Evolutionary conservation across 2,113 vertebrate genomes (phyloP), one percentile per base, ranked within the genome.

Genomic region (Megalops atlanticus): DNA sequence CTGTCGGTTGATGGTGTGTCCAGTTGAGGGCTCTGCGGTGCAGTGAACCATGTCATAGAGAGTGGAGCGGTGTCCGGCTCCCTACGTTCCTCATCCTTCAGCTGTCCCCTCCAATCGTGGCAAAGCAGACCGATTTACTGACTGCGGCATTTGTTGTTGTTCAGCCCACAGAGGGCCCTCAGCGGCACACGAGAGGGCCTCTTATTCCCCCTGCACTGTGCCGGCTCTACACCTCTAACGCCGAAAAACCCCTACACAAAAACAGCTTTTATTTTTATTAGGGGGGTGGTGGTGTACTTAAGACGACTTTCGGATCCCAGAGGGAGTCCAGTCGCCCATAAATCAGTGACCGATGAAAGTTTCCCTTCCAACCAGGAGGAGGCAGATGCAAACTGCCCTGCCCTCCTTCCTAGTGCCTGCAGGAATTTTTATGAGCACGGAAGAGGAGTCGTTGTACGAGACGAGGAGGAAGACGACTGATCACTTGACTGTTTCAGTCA

Each of bases 331-430:
- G 87, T 80, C 82, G 83, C 80, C 86, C 84, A 89, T 93, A 92
- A 92, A 93, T 93, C 92, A 91, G 86, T 83, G 85, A 87, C 89
- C 87, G 92, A 92, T 92, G 88, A 92, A 91, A 91, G 91, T 89
- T 89, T 91, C 87, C 89, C 89, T 85, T 90, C 84, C 85, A 91
- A 92, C 89, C 86, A 88, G 87, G 83, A 88, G 86, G 85, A n/a
- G 45, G 47, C 85, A 89, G 89, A 91, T 89, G 89, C 88, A 90
- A 91, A 92, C 91, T 86, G 78, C 83, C 47, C 76, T 68, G 81
- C 47, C 76, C 82, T 75, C 85, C 81, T 77, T 78, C 81, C 45
- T 74, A 82, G 84, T 79, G 83, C 79, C 82, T 77, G 69, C 84
- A 83, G 87, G 88, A 90, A 85, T 89, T 90, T 91, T 93, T 92